Evolutionary conservation across 2,888 invertebrate species (phyloP).

Genomic region (Agrypnus murinus): DNA sequence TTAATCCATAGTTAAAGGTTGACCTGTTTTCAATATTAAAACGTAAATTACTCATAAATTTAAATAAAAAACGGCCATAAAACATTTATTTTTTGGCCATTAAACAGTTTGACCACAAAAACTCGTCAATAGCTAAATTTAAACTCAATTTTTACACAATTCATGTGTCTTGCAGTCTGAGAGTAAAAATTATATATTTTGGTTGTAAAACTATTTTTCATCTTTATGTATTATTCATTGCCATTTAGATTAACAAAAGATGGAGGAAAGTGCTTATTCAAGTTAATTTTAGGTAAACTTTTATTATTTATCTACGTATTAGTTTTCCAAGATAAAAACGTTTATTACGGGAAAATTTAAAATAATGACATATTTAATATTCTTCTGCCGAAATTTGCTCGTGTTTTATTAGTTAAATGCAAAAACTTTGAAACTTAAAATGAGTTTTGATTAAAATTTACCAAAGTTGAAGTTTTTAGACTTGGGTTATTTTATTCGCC

Average conservation of each 20-base stretch:
- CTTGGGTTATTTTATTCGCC: too few species aligned
- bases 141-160: background rate
- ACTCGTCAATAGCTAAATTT: background rate
- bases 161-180: background rate
- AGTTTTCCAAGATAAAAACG: background rate
- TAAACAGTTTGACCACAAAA: constrained; percentile 16
- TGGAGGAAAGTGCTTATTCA: too few species aligned
- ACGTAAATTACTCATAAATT: background rate
- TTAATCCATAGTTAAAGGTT: constrained; percentile 9
- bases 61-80: background rate
- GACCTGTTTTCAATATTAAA: constrained; percentile 7
- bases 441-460: constrained; percentile 11
- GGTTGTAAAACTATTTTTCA: too few species aligned
- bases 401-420: constrained; percentile 10
- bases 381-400: constrained; percentile 2
- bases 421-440: constrained; percentile 8
- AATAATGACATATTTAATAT: constrained; percentile 6
- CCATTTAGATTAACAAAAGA: too few species aligned
- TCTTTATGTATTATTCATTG: too few species aligned
- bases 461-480: background rate
- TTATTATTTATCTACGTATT: too few species aligned
- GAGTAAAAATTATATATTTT: too few species aligned
- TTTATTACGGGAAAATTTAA: background rate
- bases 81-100: background rate
- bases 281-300: too few species aligned